Evolutionary conservation across 2,797 vertebrate species (phyloP), one percentile per base, ranked within the genome.

Genomic region (Scleropages formosus): DNA sequence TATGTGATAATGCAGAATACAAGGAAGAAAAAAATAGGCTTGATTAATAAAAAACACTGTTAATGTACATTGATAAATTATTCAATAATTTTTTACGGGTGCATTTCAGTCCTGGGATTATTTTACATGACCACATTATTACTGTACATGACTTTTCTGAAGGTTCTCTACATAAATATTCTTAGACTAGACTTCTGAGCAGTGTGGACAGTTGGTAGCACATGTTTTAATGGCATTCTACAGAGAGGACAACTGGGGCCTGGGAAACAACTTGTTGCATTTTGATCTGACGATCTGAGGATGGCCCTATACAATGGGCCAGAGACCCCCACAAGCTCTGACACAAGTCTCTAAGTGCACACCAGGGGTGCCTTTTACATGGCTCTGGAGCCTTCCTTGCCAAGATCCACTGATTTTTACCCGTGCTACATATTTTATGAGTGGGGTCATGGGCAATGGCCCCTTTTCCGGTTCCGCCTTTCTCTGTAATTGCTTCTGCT

Each of bases 201-300:
- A 53, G 27, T 31, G 66, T 10, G 47, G 27, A 16, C 79, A 80
- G 76, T 88, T 89, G 89, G 88, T 87, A 84, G 84, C 78, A 87
- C 85, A 83, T 85, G 22, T 86, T 87, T 83, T 86, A 64, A 74
- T 77, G 81, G 87, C 83, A 68, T 72, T 80, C 51, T 74, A 84
- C 87, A 86, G 89, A 89, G 88, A 70, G 77, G 85, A 87, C 88
- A 87, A 90, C 88, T 84, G 86, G 81, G 84, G 81, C 80, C 73
- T 53, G 81, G 85, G 82, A 86, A 80, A 85, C 81, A 79, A 86
- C 87, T 85, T 85, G 82, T 85, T 83, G 74, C 80, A 78, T 79
- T 75, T 80, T 82, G 82, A 86, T 84, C 84, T 85, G n/a, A 4
- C 7, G 58, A 47, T 59, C 31, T 6, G 26, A 8, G 26, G 53